phyloP scores from a whole-genome alignment of 2,113 vertebrate genomes.

The Melanostigma gelatinosum region DNA sequence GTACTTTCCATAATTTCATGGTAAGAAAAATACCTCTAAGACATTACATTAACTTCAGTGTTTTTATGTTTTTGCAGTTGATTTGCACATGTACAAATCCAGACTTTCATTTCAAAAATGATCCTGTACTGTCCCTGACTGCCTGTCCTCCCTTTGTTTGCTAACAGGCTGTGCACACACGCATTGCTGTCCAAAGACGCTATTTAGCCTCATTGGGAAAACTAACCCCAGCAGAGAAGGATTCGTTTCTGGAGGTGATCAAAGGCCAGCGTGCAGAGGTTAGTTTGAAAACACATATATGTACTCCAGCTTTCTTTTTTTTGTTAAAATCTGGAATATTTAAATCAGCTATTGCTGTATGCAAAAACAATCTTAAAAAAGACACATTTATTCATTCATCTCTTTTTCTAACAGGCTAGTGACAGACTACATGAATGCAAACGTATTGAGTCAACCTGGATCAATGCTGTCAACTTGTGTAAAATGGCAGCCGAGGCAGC shows the following conservation, averaged over 20 bases:
- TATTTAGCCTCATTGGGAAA: constrained; percentile 80
- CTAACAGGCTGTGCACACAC: constrained; percentile 80
- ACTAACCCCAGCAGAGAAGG: constrained; percentile 77
- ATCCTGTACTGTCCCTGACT: constrained; percentile 8
- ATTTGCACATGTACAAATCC: neutral
- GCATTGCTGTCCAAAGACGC: constrained; percentile 80
- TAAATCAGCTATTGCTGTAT: neutral
- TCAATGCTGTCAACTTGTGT: constrained; percentile 78
- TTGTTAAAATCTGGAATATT: neutral
- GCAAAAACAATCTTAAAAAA: neutral
- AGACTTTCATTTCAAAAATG: neutral
- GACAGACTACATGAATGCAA: constrained; percentile 79
- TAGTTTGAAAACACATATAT: constrained; percentile 13
- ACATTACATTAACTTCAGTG: neutral
- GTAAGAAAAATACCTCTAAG: neutral
- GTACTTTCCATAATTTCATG: neutral
- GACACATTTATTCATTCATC: neutral
- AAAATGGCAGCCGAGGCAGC: constrained; percentile 82
- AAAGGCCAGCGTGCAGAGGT: constrained; percentile 80
- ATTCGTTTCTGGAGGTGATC: constrained; percentile 79
- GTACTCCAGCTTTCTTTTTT: neutral
- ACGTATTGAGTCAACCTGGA: constrained; percentile 80
- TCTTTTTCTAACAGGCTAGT: constrained; percentile 67
- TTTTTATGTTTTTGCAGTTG: neutral
- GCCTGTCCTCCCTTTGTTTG: constrained; percentile 10